Conservation (phyloP, 2,888 invertebrate genomes). For the Arctia plantaginis region DNA sequence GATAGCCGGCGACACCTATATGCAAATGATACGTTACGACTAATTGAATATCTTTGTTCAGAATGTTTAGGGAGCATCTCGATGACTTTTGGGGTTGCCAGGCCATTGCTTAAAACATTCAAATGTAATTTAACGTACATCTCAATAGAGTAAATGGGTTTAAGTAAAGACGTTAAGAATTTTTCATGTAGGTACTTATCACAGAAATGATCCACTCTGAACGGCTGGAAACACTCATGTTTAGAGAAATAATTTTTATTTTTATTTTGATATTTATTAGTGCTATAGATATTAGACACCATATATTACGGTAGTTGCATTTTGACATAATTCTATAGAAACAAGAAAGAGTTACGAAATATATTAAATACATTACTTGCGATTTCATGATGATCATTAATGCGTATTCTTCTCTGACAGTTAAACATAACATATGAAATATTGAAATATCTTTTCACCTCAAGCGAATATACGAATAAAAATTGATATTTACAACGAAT, state of each 20-base stretch:
- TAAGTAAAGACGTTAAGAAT: not conserved
- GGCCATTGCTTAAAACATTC: conserved; percentile 50
- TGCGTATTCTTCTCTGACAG: not conserved
- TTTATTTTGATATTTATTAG: not conserved
- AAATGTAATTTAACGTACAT: conserved; percentile 46
- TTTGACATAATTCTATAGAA: too few species aligned
- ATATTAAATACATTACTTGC: not conserved
- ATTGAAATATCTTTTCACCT: not conserved
- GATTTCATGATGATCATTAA: not conserved
- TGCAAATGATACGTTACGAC: conserved; percentile 81
- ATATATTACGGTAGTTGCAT: not conserved
- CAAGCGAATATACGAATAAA: not conserved
- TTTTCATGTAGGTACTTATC: not conserved
- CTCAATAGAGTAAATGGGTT: conserved; percentile 16
- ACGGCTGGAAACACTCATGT: too few species aligned
- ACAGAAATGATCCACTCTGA: not conserved
- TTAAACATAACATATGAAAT: not conserved
- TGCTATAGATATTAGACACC: not conserved
- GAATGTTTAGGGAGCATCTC: conserved; percentile 61
- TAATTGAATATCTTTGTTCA: conserved; percentile 84
- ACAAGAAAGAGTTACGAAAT: too few species aligned
- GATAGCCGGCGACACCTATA: conserved; percentile 83
- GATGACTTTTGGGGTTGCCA: conserved; percentile 68
- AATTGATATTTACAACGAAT: not conserved
- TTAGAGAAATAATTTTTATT: too few species aligned